Base-by-base conservation (phyloP, 2,113 vertebrate species). In the Eurystomus gularis region DNA sequence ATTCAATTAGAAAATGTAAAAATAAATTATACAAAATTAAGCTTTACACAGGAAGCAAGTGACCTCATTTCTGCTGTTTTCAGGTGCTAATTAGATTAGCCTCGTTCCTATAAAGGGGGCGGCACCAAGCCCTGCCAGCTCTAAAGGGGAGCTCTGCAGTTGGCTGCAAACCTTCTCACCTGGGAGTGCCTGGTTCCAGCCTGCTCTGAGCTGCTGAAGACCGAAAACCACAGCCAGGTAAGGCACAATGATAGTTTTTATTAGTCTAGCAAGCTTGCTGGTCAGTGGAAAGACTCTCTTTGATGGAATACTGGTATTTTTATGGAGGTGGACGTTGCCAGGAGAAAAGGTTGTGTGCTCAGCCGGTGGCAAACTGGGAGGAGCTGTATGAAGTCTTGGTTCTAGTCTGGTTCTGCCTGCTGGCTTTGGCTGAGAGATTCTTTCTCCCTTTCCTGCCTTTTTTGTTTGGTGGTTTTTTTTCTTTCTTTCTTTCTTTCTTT, bases 1-100 rank as follows among this genome's bases (percentile, higher is more conserved):
- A 94, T 95, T 97, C 94, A 93, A 96, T 98, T 98, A 97, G 96
- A 96, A 97, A 97, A 98, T 84, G 90, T 92, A 97, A 90, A 96
- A 96, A 96, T 97, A 96, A 96, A 96, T 96, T 97, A 94, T 86
- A 87, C 80, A 94, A 93, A 95, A 96, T 97, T 95, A 95, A 96
- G 75, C 92, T 93, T 95, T 96, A 97, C 70, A 92, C 85, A 87
- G 93, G 92, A 97, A 96, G 83, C 83, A 87, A 80, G 90, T 97
- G 96, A 96, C 92, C 97, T 97, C 88, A 83, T 97, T 95, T 96
- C 93, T 96, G 78, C 72, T 84, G 76, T 95, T 89, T 94, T 46
- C 93, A 94, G 93, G 82, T 94, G 61, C 64, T 98, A 94, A 97
- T 95, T 97, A 96, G 76, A 96, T 97, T 97, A 96, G 31, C 62